Base-by-base conservation (phyloP, 2,797 vertebrate genomes). In the Buphagus erythrorhynchus region DNA sequence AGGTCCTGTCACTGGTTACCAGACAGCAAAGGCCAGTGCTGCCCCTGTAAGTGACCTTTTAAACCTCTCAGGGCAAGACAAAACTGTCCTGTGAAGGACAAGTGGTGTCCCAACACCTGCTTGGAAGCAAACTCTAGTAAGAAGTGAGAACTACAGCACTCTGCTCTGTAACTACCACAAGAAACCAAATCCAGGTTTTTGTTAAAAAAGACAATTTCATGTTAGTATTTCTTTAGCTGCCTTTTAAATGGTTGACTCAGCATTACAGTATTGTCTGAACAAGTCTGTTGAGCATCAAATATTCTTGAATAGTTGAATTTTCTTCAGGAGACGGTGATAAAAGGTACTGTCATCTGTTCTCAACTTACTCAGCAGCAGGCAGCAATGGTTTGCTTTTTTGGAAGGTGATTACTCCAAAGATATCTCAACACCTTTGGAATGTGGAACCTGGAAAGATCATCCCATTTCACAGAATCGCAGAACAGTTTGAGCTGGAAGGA, bases 261-360 rank as follows among this genome's bases (percentile, higher is more conserved):
- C 10, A 19, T 36, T 43, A 17, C 10, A 12, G 65, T n/a, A 6
- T 24, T 20, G 45, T 17, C 59, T 63, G 63, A 42, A 21, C 28
- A 17, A 51, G 59, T 28, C 52, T 88, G 25, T 62, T 43, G 49
- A 48, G 18, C 35, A 15, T 21, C 8, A 26, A 73, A 15, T 20
- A 16, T 17, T 17, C 29, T 17, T 10, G 6, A 31, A 24, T 6
- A 65, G 13, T 54, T 26, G 21, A 16, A 26, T 45, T 42, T 12
- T 1, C 35, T 4, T 13, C 0, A 4, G 19, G 40, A 43, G 35
- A 6, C 2, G 1, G 1, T 10, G 72, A 11, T 17, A 51, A 48
- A 54, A 57, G 38, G 7, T 12, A 1, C 19, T 1, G 11, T 25
- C 22, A 4, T 61, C 29, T 17, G 3, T 22, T 61, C 38, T 69